Evolutionary conservation across 2,888 invertebrate species (phyloP).

Genomic region (Pterostichus madidus): DNA sequence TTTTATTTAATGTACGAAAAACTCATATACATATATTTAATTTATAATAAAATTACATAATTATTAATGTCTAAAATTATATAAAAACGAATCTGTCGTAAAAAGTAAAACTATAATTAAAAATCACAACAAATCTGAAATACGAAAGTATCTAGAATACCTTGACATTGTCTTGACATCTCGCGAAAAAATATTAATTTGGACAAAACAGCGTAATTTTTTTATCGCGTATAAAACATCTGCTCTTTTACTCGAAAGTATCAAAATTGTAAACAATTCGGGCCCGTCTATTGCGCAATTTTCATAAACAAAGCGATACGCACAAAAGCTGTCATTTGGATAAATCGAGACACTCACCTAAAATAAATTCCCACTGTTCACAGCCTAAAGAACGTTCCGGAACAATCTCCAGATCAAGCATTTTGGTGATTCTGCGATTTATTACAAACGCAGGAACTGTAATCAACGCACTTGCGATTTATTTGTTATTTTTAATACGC

Average conservation of each 20-base stretch:
- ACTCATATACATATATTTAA: constrained; percentile 7
- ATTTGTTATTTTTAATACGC: constrained; percentile 69
- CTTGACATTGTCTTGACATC: constrained; percentile 65
- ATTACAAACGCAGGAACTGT: constrained; percentile 59
- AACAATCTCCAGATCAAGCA: constrained; percentile 98
- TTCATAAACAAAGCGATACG: constrained; percentile 66
- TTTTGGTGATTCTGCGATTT: constrained; percentile 76
- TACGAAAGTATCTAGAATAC: constrained; percentile 54
- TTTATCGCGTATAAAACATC: constrained; percentile 40
- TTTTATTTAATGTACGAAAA: constrained; percentile 19
- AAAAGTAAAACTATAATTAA: constrained; percentile 54
- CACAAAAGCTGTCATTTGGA: constrained; percentile 63
- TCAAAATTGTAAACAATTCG: constrained; percentile 39
- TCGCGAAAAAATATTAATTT: constrained; percentile 54
- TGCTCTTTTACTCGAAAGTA: constrained; percentile 29
- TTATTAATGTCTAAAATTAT: background rate
- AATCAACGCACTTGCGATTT: constrained; percentile 59
- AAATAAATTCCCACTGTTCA: constrained; percentile 98
- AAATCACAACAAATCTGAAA: constrained; percentile 31
- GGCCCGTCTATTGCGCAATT: constrained; percentile 63
- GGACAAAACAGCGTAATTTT: constrained; percentile 24
- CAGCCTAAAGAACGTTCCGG: constrained; percentile 97
- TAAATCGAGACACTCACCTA: constrained; percentile 84
- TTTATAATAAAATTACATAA: constrained; percentile 40
- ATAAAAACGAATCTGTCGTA: constrained; percentile 30